Percentiles rank a stretch among this genome's conserved stretches.
phyloP scores from a whole-genome alignment of 2,888 invertebrate species.

The Sphinx pinastri region DNA sequence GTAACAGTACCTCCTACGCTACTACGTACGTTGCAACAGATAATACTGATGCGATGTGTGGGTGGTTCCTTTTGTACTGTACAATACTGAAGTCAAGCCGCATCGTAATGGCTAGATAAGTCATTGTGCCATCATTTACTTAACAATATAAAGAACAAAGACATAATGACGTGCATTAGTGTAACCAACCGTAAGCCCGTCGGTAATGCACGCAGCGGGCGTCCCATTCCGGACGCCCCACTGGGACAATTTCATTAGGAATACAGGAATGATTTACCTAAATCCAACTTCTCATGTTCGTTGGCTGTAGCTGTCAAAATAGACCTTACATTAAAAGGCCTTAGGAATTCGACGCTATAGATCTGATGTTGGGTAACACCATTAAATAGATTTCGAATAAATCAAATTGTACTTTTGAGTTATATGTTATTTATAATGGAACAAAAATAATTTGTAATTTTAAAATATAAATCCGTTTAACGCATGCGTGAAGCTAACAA shows the following conservation, averaged over 20 bases:
- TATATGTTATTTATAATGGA: no score
- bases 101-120: neutral
- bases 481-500: no score
- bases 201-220: slow-evolving; percentile 46
- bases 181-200: slow-evolving; percentile 46
- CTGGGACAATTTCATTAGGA: slow-evolving; percentile 45
- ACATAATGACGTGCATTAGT: slow-evolving; percentile 27
- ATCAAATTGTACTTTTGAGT: no score
- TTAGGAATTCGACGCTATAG: no score
- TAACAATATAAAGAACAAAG: slow-evolving; percentile 23
- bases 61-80: neutral
- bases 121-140: slow-evolving; percentile 21
- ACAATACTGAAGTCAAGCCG: neutral
- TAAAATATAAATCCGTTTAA: no score
- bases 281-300: slow-evolving; percentile 26
- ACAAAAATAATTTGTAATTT: no score
- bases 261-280: slow-evolving; percentile 37
- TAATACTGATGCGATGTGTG: no score
- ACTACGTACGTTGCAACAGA: no score
- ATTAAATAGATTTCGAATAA: no score
- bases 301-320: neutral
- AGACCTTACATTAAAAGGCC: no score
- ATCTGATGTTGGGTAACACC: no score
- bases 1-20: no score
- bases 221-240: slow-evolving; percentile 36